Evolutionary conservation across 1,140 invertebrate species (phyloP).

Genomic region (Neodiprion fabricii): DNA sequence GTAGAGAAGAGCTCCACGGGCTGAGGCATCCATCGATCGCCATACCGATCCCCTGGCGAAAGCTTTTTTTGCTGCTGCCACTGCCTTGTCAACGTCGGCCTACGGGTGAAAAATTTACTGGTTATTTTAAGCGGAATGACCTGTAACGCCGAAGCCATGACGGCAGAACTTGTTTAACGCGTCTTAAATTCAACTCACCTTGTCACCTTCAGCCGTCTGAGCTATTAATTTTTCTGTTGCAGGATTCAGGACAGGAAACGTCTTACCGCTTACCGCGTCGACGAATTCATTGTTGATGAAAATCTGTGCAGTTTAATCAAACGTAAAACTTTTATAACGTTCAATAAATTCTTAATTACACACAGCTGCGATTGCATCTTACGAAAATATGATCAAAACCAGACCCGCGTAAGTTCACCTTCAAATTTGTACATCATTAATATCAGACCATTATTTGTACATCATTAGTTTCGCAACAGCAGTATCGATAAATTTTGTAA

Average conservation of each 20-base stretch:
- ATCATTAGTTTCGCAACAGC: too few species aligned
- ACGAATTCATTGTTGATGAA: constrained; percentile 74
- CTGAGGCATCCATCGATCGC: constrained; percentile 56
- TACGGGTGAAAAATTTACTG: constrained; percentile 36
- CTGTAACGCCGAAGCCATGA: too few species aligned
- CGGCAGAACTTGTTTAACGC: too few species aligned
- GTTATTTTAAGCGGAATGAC: too few species aligned
- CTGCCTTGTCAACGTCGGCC: constrained; percentile 77
- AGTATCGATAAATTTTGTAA: too few species aligned
- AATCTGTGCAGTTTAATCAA: constrained; percentile 54
- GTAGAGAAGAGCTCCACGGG: too few species aligned
- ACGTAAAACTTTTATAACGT: constrained; percentile 8
- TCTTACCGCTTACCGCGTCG: constrained; percentile 57
- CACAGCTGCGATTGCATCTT: too few species aligned
- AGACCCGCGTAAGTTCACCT: too few species aligned
- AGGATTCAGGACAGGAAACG: constrained; percentile 63
- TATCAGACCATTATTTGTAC: too few species aligned
- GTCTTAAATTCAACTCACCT: constrained; percentile 24
- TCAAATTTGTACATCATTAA: too few species aligned
- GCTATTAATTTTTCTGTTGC: constrained; percentile 65
- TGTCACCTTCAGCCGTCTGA: constrained; percentile 64
- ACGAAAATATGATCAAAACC: too few species aligned
- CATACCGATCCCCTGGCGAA: constrained; percentile 78
- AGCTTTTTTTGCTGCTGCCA: constrained; percentile 77
- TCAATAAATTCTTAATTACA: not conserved